A percentile compares a stretch with the other conserved stretches of the same genome.
These are phyloP conservation scores for Polyommatus icarus DNA, from an alignment of 2,888 invertebrate genomes.

Conservation along the genomic window DNA sequence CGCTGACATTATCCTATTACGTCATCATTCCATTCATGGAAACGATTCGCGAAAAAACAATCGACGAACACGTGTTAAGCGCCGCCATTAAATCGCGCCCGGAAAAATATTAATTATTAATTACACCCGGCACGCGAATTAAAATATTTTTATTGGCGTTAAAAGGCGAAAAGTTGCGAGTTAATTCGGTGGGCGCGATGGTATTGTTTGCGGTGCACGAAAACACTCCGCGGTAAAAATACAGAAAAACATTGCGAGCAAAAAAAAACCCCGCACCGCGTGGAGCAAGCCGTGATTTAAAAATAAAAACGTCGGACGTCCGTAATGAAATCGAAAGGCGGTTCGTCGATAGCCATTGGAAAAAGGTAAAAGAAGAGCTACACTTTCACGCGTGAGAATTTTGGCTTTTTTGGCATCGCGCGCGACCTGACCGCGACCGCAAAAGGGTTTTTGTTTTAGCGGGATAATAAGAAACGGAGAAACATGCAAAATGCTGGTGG, in stretches of 20 bases:
- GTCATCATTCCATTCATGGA: conserved; percentile 79
- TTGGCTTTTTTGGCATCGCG: conserved; percentile 66
- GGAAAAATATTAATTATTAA: conserved; percentile 80
- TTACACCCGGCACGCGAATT: conserved; percentile 72
- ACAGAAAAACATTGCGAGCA: conserved; percentile 61
- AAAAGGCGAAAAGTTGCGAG: conserved; percentile 76
- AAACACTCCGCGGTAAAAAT: conserved; percentile 68
- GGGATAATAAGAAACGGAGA: conserved; percentile 52
- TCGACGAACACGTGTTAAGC: conserved; percentile 76
- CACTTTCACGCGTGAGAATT: conserved; percentile 80
- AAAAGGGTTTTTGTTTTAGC: conserved; percentile 48
- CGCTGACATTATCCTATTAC: conserved; percentile 80
- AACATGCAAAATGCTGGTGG: conserved; percentile 38
- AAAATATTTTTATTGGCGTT: conserved; percentile 79
- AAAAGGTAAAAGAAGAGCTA: conserved; percentile 76
- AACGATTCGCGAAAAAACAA: conserved; percentile 69
- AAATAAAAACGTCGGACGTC: conserved; percentile 77
- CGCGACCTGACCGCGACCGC: conserved; percentile 50
- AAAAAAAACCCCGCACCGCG: conserved; percentile 67
- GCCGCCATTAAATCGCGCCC: conserved; percentile 69
- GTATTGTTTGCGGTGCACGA: conserved; percentile 78
- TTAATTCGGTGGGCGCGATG: conserved; percentile 76
- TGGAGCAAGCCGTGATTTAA: conserved; percentile 75
- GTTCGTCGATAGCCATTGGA: conserved; percentile 78
- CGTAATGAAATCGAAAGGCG: conserved; percentile 81